Evolutionary conservation across 2,888 invertebrate genomes (phyloP).

Genomic region (Villa cingulata): DNA sequence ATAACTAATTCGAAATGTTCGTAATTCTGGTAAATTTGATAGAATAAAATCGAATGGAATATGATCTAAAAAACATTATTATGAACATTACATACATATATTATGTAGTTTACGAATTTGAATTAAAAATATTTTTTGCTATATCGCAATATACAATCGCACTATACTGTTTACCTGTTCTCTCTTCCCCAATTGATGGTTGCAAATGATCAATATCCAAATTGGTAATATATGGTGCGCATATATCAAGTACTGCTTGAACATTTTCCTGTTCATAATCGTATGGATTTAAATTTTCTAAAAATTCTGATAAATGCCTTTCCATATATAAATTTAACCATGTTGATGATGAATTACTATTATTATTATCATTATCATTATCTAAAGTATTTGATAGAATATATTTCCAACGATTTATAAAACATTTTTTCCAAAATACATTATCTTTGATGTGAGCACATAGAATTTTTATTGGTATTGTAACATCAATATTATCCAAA

Average conservation of each 20-base stretch:
- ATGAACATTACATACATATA: background rate
- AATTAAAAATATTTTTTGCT: too few species aligned
- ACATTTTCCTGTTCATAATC: slow-evolving; percentile 32
- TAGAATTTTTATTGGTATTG: slow-evolving; percentile 28
- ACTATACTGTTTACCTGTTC: slow-evolving; percentile 10
- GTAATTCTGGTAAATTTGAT: slow-evolving; percentile 32
- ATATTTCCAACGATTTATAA: slow-evolving; percentile 27
- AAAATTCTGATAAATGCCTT: slow-evolving; percentile 34
- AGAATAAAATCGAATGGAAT: slow-evolving; percentile 35
- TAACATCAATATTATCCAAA: slow-evolving; percentile 28
- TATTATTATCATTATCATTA: slow-evolving; percentile 11
- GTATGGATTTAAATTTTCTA: slow-evolving; percentile 29
- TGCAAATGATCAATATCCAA: slow-evolving; percentile 31
- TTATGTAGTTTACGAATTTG: background rate
- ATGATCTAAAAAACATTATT: slow-evolving; percentile 30
- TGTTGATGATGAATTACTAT: slow-evolving; percentile 7
- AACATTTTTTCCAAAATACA: slow-evolving; percentile 32
- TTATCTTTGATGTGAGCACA: slow-evolving; percentile 29
- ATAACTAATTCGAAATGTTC: slow-evolving; percentile 29
- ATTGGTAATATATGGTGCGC: slow-evolving; percentile 30
- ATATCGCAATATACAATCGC: too few species aligned
- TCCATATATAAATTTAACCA: slow-evolving; percentile 37
- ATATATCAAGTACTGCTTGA: slow-evolving; percentile 28
- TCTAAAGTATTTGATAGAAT: slow-evolving; percentile 3
- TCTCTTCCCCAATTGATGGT: slow-evolving; percentile 24